Evolutionary conservation across 2,888 invertebrate genomes (phyloP), one percentile per base, ranked within the genome.

Genomic region (Mesorhabditis spiculigera): DNA sequence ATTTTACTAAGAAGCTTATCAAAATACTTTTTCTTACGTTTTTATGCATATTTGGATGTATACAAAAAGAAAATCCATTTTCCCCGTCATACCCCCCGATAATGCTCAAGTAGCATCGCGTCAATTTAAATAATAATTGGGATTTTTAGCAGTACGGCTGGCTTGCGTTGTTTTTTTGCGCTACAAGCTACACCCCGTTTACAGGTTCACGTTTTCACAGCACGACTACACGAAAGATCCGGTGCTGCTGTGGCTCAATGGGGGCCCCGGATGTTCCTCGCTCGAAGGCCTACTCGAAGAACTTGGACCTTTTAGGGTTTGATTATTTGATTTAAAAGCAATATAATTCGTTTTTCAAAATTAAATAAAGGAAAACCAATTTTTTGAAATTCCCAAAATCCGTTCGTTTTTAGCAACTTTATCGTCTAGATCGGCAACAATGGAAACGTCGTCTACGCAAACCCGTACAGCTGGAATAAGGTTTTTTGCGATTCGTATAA

Each of bases 241-340:
- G 4, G 69, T 87, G 1, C 85, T 87, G 4, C 73, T 87, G n/a
- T 88, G 87, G 87, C 71, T 87, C 76, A 87, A 87, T 78, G 88
- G 87, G 5, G 87, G 88, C 4, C 87, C 88, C 10, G 87, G 87
- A 5, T 87, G 88, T 75, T 87, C 65, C 43, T 75, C 75, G 50
- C 63, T 77, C 5, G 75, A 71, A 5, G 87, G 87, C 4, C 77
- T 87, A 4, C 80, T 88, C 5, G 84, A 86, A 58, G 88, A 87
- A 73, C 81, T 87, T 71, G 88, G 88, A 4, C 88, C 88, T 6
- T 88, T 87, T 72, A 74, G 75, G 10, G 74, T 83, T 6, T n/a
- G n/a, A n/a, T 5, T 76, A 74, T 41, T n/a, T 73, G 58, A 85
- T 85, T 67, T 73, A 71, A 10, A 82, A 79, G 67, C 67, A 78